A percentile compares a stretch with the other conserved stretches of the same genome.
Conservation (phyloP, 2,888 invertebrate genomes). For the Synanthedon formicaeformis region DNA sequence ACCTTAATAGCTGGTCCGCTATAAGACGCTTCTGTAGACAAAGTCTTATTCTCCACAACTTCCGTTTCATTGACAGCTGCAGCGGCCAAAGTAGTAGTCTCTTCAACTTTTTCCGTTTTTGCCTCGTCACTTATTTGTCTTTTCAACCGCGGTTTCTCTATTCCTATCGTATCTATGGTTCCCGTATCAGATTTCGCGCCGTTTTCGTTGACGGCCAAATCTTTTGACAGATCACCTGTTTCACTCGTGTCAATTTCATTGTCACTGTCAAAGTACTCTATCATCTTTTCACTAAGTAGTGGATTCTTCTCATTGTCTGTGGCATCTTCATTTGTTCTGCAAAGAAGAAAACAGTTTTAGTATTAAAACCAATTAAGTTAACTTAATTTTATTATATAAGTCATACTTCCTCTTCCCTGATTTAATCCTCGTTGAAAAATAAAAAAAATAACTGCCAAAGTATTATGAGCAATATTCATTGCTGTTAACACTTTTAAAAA, state of each 20-base stretch:
- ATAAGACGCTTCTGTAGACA: neutral
- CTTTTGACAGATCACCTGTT: constrained; percentile 13
- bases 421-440: too few species aligned
- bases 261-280: constrained; percentile 1
- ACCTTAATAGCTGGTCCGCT: too few species aligned
- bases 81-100: neutral
- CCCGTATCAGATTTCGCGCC: constrained; percentile 7
- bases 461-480: too few species aligned
- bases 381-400: too few species aligned
- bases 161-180: constrained; percentile 5
- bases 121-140: neutral
- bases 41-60: neutral
- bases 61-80: neutral
- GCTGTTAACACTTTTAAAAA: too few species aligned
- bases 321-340: constrained; percentile 3
- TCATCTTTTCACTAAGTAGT: constrained; percentile 5
- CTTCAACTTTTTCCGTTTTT: neutral
- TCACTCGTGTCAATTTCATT: constrained; percentile 4
- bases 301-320: constrained; percentile 1
- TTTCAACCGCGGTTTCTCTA: neutral
- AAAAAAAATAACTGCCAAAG: too few species aligned
- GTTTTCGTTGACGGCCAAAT: constrained; percentile 20
- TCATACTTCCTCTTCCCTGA: too few species aligned
- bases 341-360: neutral
- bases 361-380: too few species aligned